Evolutionary conservation across 2,113 vertebrate species (phyloP).

Genomic region (Aix galericulata): DNA sequence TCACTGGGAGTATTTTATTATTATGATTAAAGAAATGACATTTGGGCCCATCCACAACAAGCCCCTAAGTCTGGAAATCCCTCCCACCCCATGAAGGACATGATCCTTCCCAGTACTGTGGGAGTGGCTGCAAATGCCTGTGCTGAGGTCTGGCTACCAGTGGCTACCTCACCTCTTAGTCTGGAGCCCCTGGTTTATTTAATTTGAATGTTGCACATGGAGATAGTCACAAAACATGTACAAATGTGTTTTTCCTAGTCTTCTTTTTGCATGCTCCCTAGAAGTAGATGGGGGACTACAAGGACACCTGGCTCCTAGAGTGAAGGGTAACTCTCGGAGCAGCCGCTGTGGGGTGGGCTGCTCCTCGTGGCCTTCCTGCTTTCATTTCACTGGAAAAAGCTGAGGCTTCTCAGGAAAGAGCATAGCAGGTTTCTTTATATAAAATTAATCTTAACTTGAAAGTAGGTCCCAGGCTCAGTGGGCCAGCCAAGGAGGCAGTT

Average conservation of each 20-base stretch:
- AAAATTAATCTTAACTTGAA: neutral
- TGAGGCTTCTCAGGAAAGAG: neutral
- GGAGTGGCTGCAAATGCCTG: neutral
- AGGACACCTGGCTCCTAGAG: neutral
- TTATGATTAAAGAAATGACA: neutral
- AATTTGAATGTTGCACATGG: neutral
- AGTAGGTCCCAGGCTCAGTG: neutral
- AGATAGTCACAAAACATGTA: neutral
- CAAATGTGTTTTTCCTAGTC: neutral
- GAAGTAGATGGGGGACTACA: neutral
- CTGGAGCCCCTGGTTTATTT: neutral
- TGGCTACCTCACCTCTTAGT: neutral
- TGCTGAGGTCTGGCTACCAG: neutral
- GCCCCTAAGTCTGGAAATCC: neutral
- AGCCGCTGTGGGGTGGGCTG: neutral
- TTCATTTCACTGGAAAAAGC: neutral
- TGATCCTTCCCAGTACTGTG: neutral
- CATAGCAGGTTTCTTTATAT: neutral
- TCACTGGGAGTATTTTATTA: slow-evolving; percentile 3
- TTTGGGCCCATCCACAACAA: neutral
- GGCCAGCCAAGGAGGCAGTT: neutral
- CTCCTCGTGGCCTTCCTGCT: neutral
- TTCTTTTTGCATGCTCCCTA: neutral
- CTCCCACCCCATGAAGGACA: accelerated
- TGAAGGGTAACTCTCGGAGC: neutral